Evolutionary conservation across 2,113 vertebrate genomes (phyloP), one percentile per base, ranked within the genome.

Genomic region (Menidia beryllina): DNA sequence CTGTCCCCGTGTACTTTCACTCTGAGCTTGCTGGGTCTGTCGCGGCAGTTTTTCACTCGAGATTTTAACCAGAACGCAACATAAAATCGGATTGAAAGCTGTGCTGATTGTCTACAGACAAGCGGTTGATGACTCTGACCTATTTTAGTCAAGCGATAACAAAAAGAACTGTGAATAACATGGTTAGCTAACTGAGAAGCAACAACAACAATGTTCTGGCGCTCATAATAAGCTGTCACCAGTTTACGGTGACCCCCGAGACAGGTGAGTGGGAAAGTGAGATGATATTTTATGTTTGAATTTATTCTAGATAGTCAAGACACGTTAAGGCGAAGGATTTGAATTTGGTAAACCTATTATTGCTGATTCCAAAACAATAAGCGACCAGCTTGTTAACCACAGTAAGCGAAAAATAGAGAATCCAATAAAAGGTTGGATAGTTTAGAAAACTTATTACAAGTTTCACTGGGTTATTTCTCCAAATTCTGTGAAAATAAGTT

Each of bases 131-230:
- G 34, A 19, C 23, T 39, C 2, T n/a, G n/a, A n/a, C 4, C 53
- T 34, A 17, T 23, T 3, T 11, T 21, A 5, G 11, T 21, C 7
- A 14, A 30, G 66, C 53, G 55, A 27, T 13, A 27, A 23, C 17
- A 58, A 55, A 66, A 56, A 36, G 49, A 63, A 19, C 23, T 26
- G 69, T 72, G 51, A 75, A 75, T 68, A 71, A 77, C 69, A 57
- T 58, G 58, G 50, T 65, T 43, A 58, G 72, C 74, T 76, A 57
- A 76, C 66, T 56, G 15, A 30, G 47, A 14, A 66, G 69, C 77
- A 64, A 71, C 66, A 73, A 87, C 77, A 64, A 71, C 66, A 73
- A 87, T 86, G 86, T 54, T 75, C 27, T 75, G 62, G 66, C 45
- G 57, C 6, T 20, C 30, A 30, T 47, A 55, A 56, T 70, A n/a